Evolutionary conservation across 2,113 vertebrate species (phyloP).

Genomic region (Eidolon helvum): DNA sequence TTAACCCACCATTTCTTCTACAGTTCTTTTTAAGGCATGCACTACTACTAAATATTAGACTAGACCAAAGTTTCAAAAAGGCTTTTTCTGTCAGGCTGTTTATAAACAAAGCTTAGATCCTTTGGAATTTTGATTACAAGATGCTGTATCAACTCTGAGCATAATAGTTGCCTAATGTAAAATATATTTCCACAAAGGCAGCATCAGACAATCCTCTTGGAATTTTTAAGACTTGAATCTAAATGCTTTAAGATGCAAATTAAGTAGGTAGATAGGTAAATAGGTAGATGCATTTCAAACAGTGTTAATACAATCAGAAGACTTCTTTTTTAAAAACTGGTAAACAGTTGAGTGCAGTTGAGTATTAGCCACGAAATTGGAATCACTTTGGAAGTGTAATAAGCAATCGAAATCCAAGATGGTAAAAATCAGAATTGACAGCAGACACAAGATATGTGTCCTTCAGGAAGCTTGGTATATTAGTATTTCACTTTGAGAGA

Average conservation of each 20-base stretch:
- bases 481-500: neutral
- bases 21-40: neutral
- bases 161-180: neutral
- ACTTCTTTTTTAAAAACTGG: neutral
- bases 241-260: neutral
- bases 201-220: neutral
- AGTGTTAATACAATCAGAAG: neutral
- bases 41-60: neutral
- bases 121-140: neutral
- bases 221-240: neutral
- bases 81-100: neutral
- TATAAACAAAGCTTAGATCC: neutral
- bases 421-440: neutral
- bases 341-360: neutral
- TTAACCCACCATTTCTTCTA: neutral
- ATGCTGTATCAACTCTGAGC: neutral
- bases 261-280: neutral
- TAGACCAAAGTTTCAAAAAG: neutral
- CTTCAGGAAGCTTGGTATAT: neutral
- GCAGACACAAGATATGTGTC: neutral
- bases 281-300: neutral
- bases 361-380: neutral
- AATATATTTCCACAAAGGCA: neutral
- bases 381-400: slow-evolving; percentile 4
- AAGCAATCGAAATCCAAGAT: neutral